phyloP scores from a whole-genome alignment of 2,113 vertebrate genomes.

The Sceloporus tristichus region DNA sequence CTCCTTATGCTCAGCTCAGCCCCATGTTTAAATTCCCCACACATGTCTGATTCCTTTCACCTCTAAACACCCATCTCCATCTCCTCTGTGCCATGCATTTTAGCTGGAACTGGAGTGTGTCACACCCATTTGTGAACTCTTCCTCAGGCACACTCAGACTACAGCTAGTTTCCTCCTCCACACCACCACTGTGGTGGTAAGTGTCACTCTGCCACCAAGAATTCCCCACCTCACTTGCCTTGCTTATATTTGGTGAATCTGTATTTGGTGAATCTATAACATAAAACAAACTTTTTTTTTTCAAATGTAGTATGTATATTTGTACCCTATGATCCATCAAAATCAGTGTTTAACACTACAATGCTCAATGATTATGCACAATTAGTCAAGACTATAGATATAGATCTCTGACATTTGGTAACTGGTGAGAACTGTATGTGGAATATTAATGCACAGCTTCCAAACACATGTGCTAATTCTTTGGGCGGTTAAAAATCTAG shows the following conservation, averaged over 20 bases:
- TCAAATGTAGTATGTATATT: conserved; percentile 47
- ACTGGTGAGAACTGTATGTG: background rate
- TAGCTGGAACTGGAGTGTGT: no score
- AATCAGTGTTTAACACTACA: conserved; percentile 37
- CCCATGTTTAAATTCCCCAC: no score
- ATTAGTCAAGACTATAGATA: conserved; percentile 15
- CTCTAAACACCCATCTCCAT: no score
- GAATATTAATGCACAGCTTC: conserved; percentile 38
- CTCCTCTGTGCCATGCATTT: background rate
- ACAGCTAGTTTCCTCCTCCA: no score
- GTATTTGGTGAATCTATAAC: no score
- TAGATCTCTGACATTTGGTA: conserved; percentile 24
- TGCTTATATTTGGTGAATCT: no score
- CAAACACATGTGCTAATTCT: conserved; percentile 34
- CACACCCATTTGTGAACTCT: background rate
- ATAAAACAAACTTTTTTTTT: conserved; percentile 25
- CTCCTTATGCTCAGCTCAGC: no score
- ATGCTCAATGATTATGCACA: conserved; percentile 44
- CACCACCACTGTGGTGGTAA: no score
- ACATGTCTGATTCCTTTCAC: no score
- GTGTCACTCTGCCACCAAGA: no score
- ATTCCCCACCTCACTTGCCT: no score
- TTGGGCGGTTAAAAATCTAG: conserved; percentile 36
- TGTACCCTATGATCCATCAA: conserved; percentile 55
- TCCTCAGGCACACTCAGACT: no score